Evolutionary conservation across 2,113 vertebrate genomes (phyloP).

Genomic region (Vombatus ursinus): DNA sequence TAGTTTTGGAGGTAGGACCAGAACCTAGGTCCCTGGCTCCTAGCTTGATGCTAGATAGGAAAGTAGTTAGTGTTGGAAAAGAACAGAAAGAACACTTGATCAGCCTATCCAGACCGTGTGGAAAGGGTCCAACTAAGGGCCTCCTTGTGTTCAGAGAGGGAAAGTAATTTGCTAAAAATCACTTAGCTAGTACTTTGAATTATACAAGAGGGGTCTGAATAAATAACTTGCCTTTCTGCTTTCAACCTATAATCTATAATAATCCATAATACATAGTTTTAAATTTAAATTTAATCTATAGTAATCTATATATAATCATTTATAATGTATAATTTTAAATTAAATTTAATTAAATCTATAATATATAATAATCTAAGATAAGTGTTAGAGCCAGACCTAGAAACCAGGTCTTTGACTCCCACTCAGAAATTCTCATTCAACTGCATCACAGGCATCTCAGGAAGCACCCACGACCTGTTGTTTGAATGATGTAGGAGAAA

Average conservation of each 20-base stretch:
- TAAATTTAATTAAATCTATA: no score
- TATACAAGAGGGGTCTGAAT: not conserved
- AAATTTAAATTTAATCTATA: no score
- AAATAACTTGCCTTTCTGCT: not conserved
- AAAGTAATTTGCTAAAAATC: not conserved
- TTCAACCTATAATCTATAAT: not conserved
- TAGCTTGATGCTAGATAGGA: not conserved
- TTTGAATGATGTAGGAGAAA: not conserved
- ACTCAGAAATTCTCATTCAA: not conserved
- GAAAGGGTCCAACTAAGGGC: not conserved
- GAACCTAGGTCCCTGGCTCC: not conserved
- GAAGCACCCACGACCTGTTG: not conserved
- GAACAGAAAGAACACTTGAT: not conserved
- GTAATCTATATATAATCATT: no score
- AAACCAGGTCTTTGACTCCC: not conserved
- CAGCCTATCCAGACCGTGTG: not conserved
- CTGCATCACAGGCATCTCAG: not conserved
- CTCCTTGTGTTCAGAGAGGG: not conserved
- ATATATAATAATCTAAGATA: not conserved
- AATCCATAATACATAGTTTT: no score
- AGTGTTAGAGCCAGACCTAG: not conserved
- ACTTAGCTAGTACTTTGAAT: not conserved
- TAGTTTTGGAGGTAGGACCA: not conserved
- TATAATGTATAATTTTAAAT: no score
- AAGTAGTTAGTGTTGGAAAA: not conserved